A percentile compares a stretch with the other conserved stretches of the same genome.
phyloP scores from a whole-genome alignment of 2,888 invertebrate species.

The Chloroclysta siterata region DNA sequence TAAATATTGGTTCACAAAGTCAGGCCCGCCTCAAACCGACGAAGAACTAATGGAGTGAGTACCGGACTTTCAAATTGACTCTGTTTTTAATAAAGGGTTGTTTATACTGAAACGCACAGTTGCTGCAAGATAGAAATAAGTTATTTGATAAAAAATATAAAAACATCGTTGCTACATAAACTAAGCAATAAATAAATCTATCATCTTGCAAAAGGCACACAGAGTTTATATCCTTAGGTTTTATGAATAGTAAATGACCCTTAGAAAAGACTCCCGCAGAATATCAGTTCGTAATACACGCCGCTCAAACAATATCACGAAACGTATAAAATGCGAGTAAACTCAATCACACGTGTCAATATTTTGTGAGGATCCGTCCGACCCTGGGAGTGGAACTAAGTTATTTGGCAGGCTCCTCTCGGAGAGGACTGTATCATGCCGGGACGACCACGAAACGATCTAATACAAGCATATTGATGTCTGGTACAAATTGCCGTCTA shows the following conservation, averaged over 20 bases:
- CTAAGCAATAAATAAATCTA: background rate
- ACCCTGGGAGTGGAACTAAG: slow-evolving; percentile 5
- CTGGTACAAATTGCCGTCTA: no score
- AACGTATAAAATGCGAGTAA: slow-evolving; percentile 29
- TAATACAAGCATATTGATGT: background rate
- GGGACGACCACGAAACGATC: background rate
- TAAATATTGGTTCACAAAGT: slow-evolving; percentile 24
- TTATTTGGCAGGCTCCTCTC: slow-evolving; percentile 4
- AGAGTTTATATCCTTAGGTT: background rate
- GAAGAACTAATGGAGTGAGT: background rate
- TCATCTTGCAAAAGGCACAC: background rate
- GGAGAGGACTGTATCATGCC: background rate
- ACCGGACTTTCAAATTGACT: slow-evolving; percentile 5
- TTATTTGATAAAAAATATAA: no score
- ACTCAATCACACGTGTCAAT: slow-evolving; percentile 41
- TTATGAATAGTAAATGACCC: background rate
- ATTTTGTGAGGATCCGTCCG: slow-evolving; percentile 25
- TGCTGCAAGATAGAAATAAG: background rate
- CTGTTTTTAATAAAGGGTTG: slow-evolving; percentile 5
- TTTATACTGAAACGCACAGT: background rate
- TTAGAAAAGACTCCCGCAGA: background rate
- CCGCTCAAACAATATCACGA: slow-evolving; percentile 21
- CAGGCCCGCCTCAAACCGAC: slow-evolving; percentile 10
- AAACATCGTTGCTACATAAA: no score
- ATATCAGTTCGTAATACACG: slow-evolving; percentile 11